These are phyloP conservation scores for Stenurella melanura DNA, from an alignment of 2,888 invertebrate genomes.

Conservation along the genomic window DNA sequence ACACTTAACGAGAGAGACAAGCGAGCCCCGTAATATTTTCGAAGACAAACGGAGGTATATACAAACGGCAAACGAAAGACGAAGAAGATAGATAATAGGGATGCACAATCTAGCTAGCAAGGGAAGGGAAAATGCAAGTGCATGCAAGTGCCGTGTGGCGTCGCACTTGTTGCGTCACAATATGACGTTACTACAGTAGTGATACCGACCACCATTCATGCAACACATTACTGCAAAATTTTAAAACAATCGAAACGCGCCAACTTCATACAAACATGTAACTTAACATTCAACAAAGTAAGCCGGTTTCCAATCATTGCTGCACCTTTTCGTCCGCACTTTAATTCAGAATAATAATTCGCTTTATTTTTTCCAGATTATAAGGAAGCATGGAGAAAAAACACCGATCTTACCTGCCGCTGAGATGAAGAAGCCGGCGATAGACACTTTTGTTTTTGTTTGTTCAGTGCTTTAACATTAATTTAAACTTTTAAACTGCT, in stretches of 20 bases:
- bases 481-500: constrained; percentile 48
- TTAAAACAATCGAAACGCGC: constrained; percentile 63
- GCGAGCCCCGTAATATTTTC: constrained; percentile 51
- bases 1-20: constrained; percentile 58
- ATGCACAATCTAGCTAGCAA: constrained; percentile 66
- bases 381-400: constrained; percentile 61
- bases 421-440: constrained; percentile 47
- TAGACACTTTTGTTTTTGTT: constrained; percentile 48
- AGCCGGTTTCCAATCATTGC: constrained; percentile 57
- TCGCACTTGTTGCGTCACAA: constrained; percentile 75
- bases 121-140: constrained; percentile 73
- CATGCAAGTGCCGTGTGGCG: constrained; percentile 74
- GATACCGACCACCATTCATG: constrained; percentile 70
- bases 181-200: constrained; percentile 72
- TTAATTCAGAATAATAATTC: constrained; percentile 44
- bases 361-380: constrained; percentile 57
- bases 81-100: constrained; percentile 66
- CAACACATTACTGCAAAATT: constrained; percentile 68
- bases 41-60: constrained; percentile 60
- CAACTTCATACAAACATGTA: constrained; percentile 62
- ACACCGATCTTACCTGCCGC: constrained; percentile 50
- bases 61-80: constrained; percentile 55
- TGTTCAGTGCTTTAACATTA: constrained; percentile 47
- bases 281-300: constrained; percentile 58
- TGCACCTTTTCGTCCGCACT: constrained; percentile 35